Percentiles rank a stretch among this genome's conserved stretches.
phyloP scores from a whole-genome alignment of 2,113 vertebrate genomes.

The Galeopterus variegatus region DNA sequence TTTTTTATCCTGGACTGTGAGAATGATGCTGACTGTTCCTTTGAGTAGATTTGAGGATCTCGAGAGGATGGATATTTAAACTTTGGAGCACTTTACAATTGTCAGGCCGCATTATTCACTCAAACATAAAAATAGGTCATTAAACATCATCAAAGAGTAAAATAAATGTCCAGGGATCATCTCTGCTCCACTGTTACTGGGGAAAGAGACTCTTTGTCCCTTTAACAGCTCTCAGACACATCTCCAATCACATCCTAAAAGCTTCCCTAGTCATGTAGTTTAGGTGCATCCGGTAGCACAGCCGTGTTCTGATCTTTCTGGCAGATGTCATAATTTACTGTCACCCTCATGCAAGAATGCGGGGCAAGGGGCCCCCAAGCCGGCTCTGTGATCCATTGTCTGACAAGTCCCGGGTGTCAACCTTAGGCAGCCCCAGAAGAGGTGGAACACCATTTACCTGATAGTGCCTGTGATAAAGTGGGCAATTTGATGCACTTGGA shows the following conservation, averaged over 20 bases:
- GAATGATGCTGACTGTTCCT: neutral
- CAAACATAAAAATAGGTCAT: slow-evolving; percentile 51
- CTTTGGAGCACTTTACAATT: slow-evolving; percentile 12
- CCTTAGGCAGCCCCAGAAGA: slow-evolving; percentile 55
- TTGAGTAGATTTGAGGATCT: neutral
- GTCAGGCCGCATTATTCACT: slow-evolving; percentile 14
- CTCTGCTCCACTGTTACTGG: neutral
- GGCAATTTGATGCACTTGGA: slow-evolving; percentile 82
- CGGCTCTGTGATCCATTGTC: slow-evolving; percentile 79
- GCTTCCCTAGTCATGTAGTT: slow-evolving; percentile 59
- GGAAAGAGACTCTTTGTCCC: slow-evolving; percentile 73
- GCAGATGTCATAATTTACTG: slow-evolving; percentile 77
- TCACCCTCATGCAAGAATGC: slow-evolving; percentile 73
- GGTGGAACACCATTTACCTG: slow-evolving; percentile 73
- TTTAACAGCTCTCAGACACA: slow-evolving; percentile 76
- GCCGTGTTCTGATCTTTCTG: slow-evolving; percentile 73
- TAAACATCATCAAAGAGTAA: slow-evolving; percentile 55
- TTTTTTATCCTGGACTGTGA: neutral
- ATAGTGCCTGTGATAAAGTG: slow-evolving; percentile 81
- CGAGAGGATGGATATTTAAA: slow-evolving; percentile 16
- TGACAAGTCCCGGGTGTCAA: slow-evolving; percentile 80
- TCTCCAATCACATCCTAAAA: slow-evolving; percentile 79
- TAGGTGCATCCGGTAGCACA: slow-evolving; percentile 76
- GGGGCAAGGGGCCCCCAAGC: neutral
- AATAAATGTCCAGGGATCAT: neutral